phyloP scores from a whole-genome alignment of 2,888 invertebrate species.

The Pelosia muscerda region DNA sequence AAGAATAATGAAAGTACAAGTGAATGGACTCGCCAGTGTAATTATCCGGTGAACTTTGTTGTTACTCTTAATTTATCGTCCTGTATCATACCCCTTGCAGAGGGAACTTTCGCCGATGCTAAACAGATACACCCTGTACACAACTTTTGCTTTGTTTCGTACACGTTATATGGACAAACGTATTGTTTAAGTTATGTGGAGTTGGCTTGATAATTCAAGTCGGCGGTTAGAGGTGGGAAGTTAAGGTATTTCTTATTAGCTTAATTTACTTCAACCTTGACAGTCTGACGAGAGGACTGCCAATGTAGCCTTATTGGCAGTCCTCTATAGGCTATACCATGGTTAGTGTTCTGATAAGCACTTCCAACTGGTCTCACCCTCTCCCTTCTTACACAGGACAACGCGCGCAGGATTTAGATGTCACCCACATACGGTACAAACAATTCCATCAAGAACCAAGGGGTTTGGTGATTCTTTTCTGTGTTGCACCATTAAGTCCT shows the following conservation, averaged over 20 bases:
- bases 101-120: slow-evolving; percentile 53
- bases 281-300: too few relatives aligned
- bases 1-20: slow-evolving; percentile 84
- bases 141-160: slow-evolving; percentile 47
- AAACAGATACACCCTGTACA: slow-evolving; percentile 54
- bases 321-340: too few relatives aligned
- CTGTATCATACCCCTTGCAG: slow-evolving; percentile 59
- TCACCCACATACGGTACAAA: too few relatives aligned
- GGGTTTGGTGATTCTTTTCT: too few relatives aligned
- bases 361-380: too few relatives aligned
- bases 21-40: slow-evolving; percentile 82
- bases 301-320: too few relatives aligned
- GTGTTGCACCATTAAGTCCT: too few relatives aligned
- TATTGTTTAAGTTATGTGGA: slow-evolving; percentile 41
- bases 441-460: too few relatives aligned
- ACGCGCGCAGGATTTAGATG: too few relatives aligned
- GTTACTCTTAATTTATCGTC: slow-evolving; percentile 73
- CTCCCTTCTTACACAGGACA: too few relatives aligned
- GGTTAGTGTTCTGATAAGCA: too few relatives aligned
- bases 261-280: background rate
- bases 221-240: background rate
- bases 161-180: slow-evolving; percentile 43
- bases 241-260: background rate
- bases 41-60: slow-evolving; percentile 77
- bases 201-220: slow-evolving; percentile 1